Conservation (phyloP, 2,797 vertebrate species). For the Chiloscyllium punctatum region DNA sequence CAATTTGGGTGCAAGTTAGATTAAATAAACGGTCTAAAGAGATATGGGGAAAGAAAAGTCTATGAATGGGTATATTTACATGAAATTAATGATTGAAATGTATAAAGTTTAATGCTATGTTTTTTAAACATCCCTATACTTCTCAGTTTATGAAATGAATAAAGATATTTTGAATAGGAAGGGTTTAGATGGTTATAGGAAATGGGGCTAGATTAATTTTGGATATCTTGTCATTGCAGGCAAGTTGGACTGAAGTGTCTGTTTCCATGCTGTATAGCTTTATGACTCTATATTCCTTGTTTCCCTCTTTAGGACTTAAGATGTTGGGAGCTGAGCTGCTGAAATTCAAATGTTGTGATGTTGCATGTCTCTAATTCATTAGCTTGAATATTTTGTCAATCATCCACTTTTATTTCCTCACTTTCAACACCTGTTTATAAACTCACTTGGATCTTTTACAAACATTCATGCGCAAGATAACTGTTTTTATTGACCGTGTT, state of each 20-base stretch:
- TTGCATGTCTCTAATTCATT: not conserved
- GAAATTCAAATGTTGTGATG: not conserved
- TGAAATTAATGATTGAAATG: not conserved
- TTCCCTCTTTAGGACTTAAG: not conserved
- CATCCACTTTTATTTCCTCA: not conserved
- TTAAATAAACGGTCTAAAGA: not conserved
- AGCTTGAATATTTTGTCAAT: not conserved
- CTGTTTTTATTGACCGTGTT: not conserved
- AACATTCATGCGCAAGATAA: not conserved
- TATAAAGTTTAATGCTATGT: not conserved
- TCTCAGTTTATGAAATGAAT: not conserved
- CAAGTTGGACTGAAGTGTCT: too few species aligned
- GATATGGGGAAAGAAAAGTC: not conserved
- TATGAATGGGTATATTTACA: not conserved
- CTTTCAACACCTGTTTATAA: not conserved
- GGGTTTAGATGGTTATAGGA: too few species aligned
- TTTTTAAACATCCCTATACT: not conserved
- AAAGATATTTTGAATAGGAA: not conserved
- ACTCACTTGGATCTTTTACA: not conserved
- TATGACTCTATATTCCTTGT: not conserved
- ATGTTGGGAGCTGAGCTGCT: not conserved
- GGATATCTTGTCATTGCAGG: too few species aligned
- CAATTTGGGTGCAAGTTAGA: not conserved
- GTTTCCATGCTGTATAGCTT: too few species aligned
- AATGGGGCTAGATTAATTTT: too few species aligned